Evolutionary conservation across 2,113 vertebrate species (phyloP).

Genomic region (Oxyura jamaicensis): DNA sequence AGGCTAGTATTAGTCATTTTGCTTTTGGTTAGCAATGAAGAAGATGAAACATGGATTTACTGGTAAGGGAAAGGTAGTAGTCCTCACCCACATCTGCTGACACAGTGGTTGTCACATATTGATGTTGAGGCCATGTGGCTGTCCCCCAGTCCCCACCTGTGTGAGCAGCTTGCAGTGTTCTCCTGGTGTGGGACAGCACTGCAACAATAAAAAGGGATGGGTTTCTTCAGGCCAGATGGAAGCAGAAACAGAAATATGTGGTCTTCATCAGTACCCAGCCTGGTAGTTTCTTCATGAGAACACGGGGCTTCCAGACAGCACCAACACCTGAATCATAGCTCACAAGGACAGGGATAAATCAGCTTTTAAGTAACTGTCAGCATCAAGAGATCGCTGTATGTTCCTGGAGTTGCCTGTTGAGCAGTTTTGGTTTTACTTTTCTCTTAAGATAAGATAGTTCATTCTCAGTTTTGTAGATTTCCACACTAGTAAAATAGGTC

Average conservation of each 20-base stretch:
- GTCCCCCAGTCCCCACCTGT: background rate
- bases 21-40: background rate
- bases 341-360: background rate
- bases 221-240: background rate
- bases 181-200: background rate
- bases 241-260: background rate
- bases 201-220: background rate
- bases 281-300: background rate
- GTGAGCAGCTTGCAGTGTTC: background rate
- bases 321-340: background rate
- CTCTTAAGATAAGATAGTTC: background rate
- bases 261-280: background rate
- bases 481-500: background rate
- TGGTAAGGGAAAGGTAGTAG: background rate
- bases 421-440: background rate
- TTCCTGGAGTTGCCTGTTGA: background rate
- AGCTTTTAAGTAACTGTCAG: background rate
- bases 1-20: background rate
- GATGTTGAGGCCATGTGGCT: background rate
- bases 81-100: background rate
- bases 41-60: background rate
- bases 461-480: background rate
- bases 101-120: fast-evolving
- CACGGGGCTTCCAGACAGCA: background rate
- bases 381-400: background rate